Evolutionary conservation across 2,888 invertebrate genomes (phyloP).

Genomic region (Acrobasis consociella): DNA sequence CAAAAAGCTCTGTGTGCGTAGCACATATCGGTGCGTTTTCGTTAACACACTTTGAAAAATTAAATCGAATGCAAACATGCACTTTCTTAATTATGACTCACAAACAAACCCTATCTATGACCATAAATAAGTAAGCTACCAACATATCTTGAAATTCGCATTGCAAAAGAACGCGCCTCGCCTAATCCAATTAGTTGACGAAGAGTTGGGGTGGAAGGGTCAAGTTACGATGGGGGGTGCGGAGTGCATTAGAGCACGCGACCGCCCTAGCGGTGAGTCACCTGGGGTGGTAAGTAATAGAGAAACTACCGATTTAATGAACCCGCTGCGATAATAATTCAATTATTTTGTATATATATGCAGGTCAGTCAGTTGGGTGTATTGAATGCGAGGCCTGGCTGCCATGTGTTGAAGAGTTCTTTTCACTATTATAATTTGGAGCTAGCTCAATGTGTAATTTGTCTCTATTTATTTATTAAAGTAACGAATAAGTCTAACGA

Average conservation of each 20-base stretch:
- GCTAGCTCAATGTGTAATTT: too few relatives aligned
- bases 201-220: slow-evolving; percentile 44
- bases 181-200: slow-evolving; percentile 45
- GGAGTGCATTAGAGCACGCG: slow-evolving; percentile 59
- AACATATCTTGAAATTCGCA: slow-evolving; percentile 40
- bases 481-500: too few relatives aligned
- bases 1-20: too few relatives aligned
- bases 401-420: too few relatives aligned
- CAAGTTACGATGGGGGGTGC: slow-evolving; percentile 44
- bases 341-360: slow-evolving; percentile 6
- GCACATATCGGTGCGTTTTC: not conserved
- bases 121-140: slow-evolving; percentile 30
- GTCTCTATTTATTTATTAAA: too few relatives aligned
- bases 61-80: slow-evolving; percentile 13
- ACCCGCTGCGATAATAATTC: slow-evolving; percentile 19
- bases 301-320: slow-evolving; percentile 40
- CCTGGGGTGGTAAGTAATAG: slow-evolving; percentile 36
- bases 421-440: too few relatives aligned
- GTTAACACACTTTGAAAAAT: not conserved
- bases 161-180: slow-evolving; percentile 36
- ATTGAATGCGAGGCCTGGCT: too few relatives aligned
- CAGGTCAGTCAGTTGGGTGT: not conserved
- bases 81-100: slow-evolving; percentile 39
- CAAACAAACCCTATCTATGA: slow-evolving; percentile 42
- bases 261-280: slow-evolving; percentile 55